Conservation (phyloP, 2,797 vertebrate genomes). For the Mallotus villosus region DNA sequence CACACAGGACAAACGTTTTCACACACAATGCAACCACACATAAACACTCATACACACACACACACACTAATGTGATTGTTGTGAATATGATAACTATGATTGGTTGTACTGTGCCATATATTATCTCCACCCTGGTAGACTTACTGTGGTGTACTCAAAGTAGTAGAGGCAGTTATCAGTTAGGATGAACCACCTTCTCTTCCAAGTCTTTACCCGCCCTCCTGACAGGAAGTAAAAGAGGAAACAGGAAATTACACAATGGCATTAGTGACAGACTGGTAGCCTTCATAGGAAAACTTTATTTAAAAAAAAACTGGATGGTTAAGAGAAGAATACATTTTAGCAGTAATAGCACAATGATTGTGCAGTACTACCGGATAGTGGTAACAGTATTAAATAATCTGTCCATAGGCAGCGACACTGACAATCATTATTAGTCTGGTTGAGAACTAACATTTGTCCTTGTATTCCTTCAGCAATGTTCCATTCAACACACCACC, state of each 20-base stretch:
- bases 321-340: not conserved
- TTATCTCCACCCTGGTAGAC: constrained; percentile 34
- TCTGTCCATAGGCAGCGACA: no score
- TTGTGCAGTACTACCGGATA: not conserved
- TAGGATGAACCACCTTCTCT: constrained; percentile 92
- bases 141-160: constrained; percentile 93
- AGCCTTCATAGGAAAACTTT: constrained; percentile 47
- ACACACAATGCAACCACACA: constrained; percentile 3
- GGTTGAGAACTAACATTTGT: no score
- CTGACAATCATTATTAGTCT: no score
- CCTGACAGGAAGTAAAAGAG: constrained; percentile 72
- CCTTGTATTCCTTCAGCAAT: not conserved
- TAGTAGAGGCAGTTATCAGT: constrained; percentile 96
- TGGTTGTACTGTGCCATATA: not conserved
- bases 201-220: constrained; percentile 94
- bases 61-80: not conserved
- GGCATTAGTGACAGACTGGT: constrained; percentile 51
- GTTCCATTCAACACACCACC: not conserved
- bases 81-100: no score
- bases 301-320: not conserved
- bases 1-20: not conserved
- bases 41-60: not conserved
- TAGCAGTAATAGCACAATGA: not conserved
- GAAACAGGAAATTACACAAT: constrained; percentile 54
- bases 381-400: not conserved